Percentiles rank a stretch among this genome's conserved stretches.
phyloP scores from a whole-genome alignment of 1,140 invertebrate genomes.

The Drosophila truncata region DNA sequence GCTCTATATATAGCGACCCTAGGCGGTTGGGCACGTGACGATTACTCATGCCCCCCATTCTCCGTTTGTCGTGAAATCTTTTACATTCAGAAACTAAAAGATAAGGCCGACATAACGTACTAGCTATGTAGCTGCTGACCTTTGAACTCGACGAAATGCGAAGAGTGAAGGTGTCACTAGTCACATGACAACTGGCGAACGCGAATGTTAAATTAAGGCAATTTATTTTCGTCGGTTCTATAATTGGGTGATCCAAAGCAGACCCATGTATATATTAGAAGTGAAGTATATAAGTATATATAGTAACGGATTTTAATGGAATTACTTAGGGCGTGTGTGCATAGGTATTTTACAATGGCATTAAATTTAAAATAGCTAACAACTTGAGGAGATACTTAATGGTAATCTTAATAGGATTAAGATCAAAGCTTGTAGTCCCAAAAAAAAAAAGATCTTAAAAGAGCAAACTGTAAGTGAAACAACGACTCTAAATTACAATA shows the following conservation, averaged over 20 bases:
- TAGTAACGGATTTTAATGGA: constrained; percentile 11
- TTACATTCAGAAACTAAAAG: constrained; percentile 21
- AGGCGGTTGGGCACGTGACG: constrained; percentile 67
- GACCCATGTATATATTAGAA: constrained; percentile 6
- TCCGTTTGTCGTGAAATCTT: constrained; percentile 30
- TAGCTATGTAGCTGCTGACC: constrained; percentile 17
- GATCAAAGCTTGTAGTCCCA: neutral
- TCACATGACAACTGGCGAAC: constrained; percentile 44
- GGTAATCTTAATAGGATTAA: neutral
- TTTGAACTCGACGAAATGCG: constrained; percentile 27
- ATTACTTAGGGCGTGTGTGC: neutral
- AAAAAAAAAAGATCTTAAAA: neutral
- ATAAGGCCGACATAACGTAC: constrained; percentile 19
- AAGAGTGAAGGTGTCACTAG: constrained; percentile 31
- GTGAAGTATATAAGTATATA: neutral
- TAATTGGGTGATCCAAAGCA: constrained; percentile 38
- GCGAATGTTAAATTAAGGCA: constrained; percentile 45
- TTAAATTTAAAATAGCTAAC: neutral
- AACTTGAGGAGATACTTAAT: neutral
- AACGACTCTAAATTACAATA: too few species aligned
- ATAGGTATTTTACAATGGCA: neutral
- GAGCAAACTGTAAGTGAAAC: too few species aligned
- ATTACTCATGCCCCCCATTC: constrained; percentile 53
- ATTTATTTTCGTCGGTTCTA: constrained; percentile 44
- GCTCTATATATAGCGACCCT: constrained; percentile 62